phyloP scores from a whole-genome alignment of 2,113 vertebrate species.

The Phrynosoma blainvillii region DNA sequence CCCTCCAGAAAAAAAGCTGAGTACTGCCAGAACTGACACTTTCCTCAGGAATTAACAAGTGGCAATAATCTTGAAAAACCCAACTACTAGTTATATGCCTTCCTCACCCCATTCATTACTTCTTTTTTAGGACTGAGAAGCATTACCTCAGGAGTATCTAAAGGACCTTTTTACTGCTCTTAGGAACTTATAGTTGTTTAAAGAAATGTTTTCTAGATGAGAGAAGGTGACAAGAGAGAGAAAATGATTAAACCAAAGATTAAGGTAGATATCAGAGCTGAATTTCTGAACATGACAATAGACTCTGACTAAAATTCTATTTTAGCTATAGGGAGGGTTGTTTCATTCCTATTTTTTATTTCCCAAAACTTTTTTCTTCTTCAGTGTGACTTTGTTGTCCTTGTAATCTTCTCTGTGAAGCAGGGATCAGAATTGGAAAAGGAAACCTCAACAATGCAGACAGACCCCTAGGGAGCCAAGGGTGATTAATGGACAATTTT shows the following conservation, averaged over 20 bases:
- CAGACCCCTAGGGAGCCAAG: constrained; percentile 59
- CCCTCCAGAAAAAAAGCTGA: constrained; percentile 46
- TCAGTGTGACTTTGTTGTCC: constrained; percentile 37
- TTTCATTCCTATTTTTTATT: not conserved
- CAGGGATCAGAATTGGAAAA: constrained; percentile 76
- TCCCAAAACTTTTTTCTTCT: constrained; percentile 35
- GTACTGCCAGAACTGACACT: constrained; percentile 47
- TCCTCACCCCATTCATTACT: constrained; percentile 37
- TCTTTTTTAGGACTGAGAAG: constrained; percentile 18
- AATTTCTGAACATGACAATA: constrained; percentile 51
- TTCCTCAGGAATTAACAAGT: constrained; percentile 39
- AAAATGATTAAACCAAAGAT: constrained; percentile 42
- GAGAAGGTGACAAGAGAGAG: constrained; percentile 19
- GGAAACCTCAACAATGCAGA: constrained; percentile 76
- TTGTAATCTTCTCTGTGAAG: constrained; percentile 72
- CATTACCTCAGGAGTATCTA: constrained; percentile 33
- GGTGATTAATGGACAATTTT: constrained; percentile 79
- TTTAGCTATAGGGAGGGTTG: constrained; percentile 6
- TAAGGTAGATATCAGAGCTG: constrained; percentile 43
- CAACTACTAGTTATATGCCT: constrained; percentile 40
- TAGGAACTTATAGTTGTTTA: constrained; percentile 50
- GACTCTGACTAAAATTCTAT: constrained; percentile 47
- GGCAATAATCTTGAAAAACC: constrained; percentile 30
- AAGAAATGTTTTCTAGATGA: constrained; percentile 44
- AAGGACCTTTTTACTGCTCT: constrained; percentile 38